Percentiles rank a stretch among this genome's conserved stretches.
Conservation (phyloP, 2,797 vertebrate genomes). For the Poeciliopsis turneri region DNA sequence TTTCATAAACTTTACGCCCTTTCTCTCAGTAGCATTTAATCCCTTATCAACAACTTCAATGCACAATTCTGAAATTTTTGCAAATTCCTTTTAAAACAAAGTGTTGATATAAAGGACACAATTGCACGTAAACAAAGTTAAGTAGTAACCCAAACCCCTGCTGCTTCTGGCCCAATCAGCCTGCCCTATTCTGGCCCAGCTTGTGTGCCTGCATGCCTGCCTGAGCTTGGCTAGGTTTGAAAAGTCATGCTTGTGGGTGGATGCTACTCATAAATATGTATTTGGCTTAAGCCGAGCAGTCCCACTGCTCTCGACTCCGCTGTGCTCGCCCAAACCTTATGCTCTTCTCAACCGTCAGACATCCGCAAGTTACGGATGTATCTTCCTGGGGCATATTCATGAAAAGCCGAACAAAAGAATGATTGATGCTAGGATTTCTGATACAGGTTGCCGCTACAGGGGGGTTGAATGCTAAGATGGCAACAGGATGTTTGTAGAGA, state of each 20-base stretch:
- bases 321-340: conserved; percentile 65
- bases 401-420: conserved; percentile 36
- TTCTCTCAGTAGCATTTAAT: conserved; percentile 14
- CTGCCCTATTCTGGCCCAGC: conserved; percentile 68
- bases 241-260: conserved; percentile 75
- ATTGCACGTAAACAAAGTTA: conserved; percentile 59
- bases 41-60: conserved; percentile 16
- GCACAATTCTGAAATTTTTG: conserved; percentile 14
- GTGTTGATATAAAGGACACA: conserved; percentile 40
- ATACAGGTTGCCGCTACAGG: conserved; percentile 21
- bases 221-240: conserved; percentile 74
- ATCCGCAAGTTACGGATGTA: conserved; percentile 62
- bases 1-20: conserved; percentile 13
- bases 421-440: conserved; percentile 19
- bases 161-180: conserved; percentile 64
- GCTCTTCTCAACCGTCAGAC: conserved; percentile 67
- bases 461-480: conserved; percentile 9
- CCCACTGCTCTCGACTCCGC: conserved; percentile 67
- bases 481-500: conserved; percentile 16
- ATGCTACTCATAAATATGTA: conserved; percentile 81
- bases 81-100: conserved; percentile 13
- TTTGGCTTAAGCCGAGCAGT: conserved; percentile 74
- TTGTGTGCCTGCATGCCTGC: conserved; percentile 65
- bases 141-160: conserved; percentile 56
- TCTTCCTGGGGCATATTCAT: conserved; percentile 42